Conservation (phyloP, 2,888 invertebrate species). For the Platycnemis pennipes region DNA sequence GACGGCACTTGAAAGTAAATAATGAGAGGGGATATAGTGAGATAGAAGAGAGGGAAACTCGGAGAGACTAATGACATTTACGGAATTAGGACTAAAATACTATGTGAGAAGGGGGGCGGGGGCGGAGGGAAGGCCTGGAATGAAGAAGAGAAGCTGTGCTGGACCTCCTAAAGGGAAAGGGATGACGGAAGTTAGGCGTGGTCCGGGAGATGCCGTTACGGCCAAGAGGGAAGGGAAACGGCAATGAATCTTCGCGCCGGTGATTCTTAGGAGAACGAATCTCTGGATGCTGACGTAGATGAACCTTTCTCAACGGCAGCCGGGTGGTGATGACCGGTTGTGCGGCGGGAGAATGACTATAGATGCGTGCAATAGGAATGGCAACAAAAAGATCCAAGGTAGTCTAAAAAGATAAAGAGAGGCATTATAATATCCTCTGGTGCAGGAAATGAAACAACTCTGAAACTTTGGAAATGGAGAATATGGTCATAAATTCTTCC, state of each 20-base stretch:
- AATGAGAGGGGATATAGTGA: not conserved
- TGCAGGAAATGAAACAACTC: no score
- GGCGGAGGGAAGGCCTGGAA: not conserved
- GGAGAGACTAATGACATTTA: constrained; percentile 37
- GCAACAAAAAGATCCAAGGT: no score
- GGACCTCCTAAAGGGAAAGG: not conserved
- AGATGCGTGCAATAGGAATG: no score
- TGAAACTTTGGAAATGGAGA: no score
- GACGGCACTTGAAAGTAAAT: not conserved
- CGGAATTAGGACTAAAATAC: not conserved
- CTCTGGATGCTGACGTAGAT: not conserved
- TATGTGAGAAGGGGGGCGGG: not conserved
- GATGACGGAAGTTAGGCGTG: not conserved
- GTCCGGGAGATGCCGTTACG: not conserved
- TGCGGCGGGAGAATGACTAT: not conserved
- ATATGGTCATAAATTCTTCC: no score
- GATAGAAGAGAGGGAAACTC: not conserved
- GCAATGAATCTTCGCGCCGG: not conserved
- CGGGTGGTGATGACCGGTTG: not conserved
- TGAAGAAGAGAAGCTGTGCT: not conserved
- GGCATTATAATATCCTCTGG: no score
- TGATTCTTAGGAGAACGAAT: not conserved
- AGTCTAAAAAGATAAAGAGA: no score
- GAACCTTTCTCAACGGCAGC: not conserved
- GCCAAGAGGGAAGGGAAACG: not conserved